phyloP scores from a whole-genome alignment of 2,888 invertebrate genomes.

The Lithophane semibrunnea region DNA sequence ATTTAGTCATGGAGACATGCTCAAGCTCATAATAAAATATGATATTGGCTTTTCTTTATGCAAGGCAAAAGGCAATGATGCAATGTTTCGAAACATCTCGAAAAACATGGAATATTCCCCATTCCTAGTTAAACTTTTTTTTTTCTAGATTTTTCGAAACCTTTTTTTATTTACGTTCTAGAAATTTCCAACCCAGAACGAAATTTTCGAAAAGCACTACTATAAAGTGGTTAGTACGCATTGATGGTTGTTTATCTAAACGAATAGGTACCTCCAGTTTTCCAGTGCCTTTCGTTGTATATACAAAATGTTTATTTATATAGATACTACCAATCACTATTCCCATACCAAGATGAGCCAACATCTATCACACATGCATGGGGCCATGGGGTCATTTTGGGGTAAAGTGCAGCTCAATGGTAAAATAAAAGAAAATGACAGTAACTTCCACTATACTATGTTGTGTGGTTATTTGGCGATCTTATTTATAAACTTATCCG shows the following conservation, averaged over 20 bases:
- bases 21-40: background rate
- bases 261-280: background rate
- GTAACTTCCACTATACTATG: background rate
- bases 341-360: background rate
- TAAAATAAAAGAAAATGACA: background rate
- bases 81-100: constrained; percentile 18
- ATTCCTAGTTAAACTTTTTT: accelerated
- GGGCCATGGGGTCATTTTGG: too few species aligned
- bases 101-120: constrained; percentile 1
- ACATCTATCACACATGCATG: background rate
- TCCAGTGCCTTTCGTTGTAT: background rate
- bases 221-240: background rate
- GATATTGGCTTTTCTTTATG: background rate
- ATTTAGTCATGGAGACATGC: background rate
- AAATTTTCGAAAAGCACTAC: background rate
- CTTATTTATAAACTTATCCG: too few species aligned
- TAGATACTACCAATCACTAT: background rate
- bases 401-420: background rate
- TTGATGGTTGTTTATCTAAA: background rate
- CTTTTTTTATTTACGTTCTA: background rate
- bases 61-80: too few species aligned
- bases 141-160: background rate
- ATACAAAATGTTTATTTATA: too few species aligned
- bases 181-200: background rate
- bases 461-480: background rate